Percentiles rank a stretch among this genome's conserved stretches.
Conservation (phyloP, 92 coral and sea anemone genomes). For the Porites lobata region DNA sequence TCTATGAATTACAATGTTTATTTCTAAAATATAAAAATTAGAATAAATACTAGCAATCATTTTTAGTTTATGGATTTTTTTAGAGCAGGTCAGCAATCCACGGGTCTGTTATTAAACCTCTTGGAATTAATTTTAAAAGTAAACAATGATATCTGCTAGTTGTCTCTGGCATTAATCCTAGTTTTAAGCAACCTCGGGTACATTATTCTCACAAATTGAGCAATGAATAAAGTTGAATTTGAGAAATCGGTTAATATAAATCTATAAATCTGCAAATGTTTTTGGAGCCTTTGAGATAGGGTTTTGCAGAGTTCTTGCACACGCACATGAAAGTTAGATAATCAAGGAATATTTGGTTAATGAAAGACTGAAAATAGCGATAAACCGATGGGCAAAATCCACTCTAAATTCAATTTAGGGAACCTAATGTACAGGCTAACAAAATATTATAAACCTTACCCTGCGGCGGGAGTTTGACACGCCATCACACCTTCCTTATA, state of each 20-base stretch:
- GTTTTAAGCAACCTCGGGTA: background rate
- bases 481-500: background rate
- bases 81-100: background rate
- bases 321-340: background rate
- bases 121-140: too few species aligned
- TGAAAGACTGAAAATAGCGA: background rate
- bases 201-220: background rate
- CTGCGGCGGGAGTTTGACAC: constrained; percentile 15
- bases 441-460: background rate
- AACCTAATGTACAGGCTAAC: too few species aligned
- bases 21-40: too few species aligned
- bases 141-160: background rate
- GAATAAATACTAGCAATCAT: too few species aligned
- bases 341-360: background rate
- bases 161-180: background rate
- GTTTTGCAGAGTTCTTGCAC: background rate
- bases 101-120: background rate
- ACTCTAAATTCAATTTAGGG: too few species aligned
- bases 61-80: background rate
- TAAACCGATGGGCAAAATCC: background rate
- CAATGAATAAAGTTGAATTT: constrained; percentile 16
- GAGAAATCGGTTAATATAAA: background rate
- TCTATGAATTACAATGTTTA: too few species aligned
- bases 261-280: background rate
- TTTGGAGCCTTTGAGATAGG: too few species aligned